Percentiles rank a stretch among this genome's conserved stretches.
phyloP scores from a whole-genome alignment of 2,888 invertebrate genomes.

The Lymantria dispar region DNA sequence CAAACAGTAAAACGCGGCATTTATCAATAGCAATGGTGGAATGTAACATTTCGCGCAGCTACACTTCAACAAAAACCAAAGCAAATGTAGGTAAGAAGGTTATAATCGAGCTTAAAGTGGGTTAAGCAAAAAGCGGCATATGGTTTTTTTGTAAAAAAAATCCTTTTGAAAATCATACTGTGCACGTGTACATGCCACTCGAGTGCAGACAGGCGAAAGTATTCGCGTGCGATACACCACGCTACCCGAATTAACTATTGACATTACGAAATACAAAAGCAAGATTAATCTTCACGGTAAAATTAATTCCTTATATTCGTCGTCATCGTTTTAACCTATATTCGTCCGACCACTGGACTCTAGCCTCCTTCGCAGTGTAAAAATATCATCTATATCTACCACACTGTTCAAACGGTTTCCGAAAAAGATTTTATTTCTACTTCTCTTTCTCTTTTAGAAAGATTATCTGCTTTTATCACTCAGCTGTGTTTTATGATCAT shows the following conservation, averaged over 20 bases:
- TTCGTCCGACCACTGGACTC: no score
- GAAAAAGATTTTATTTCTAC: no score
- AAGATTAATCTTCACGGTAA: constrained; percentile 1
- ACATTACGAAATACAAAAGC: constrained; percentile 2
- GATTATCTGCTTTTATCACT: no score
- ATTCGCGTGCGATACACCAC: constrained; percentile 49
- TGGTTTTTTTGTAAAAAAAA: constrained; percentile 76
- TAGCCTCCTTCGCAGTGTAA: no score
- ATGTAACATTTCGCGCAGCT: constrained; percentile 37
- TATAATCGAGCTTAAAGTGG: constrained; percentile 80
- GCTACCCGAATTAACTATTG: constrained; percentile 18
- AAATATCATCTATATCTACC: no score
- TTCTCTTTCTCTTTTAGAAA: no score
- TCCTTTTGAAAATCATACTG: constrained; percentile 67
- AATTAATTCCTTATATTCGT: not conserved
- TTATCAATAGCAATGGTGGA: constrained; percentile 25
- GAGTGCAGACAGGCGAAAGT: constrained; percentile 59
- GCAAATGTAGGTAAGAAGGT: constrained; percentile 82
- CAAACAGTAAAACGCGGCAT: constrained; percentile 11
- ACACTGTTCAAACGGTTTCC: no score
- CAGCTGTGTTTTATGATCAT: no score
- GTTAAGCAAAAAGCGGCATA: constrained; percentile 81
- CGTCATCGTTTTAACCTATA: not conserved
- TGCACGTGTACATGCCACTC: constrained; percentile 72
- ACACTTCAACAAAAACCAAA: constrained; percentile 66